Base-by-base conservation (phyloP, 2,113 vertebrate genomes). In the Panurus biarmicus region DNA sequence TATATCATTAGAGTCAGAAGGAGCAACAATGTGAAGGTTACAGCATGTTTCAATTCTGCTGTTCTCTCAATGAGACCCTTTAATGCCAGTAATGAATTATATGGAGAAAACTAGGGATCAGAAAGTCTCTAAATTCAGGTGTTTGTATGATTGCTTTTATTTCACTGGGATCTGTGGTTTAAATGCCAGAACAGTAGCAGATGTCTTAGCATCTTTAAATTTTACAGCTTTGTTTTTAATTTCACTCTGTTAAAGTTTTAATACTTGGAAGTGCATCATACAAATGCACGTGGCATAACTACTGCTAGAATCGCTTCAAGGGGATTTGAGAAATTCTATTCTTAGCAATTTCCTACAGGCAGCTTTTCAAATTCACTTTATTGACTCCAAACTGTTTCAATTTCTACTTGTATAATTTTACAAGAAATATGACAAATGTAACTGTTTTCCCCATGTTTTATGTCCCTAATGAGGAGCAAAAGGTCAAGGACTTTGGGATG, bases 381-480 rank as follows among this genome's bases (percentile, higher is more conserved):
- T 92, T 92, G 73, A 96, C 90, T 96, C 53, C 77, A 67, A 96
- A 92, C 53, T 72, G 79, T 83, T 95, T 91, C 89, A 74, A n/a
- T 89, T 93, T 97, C 82, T 93, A 67, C 82, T 91, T 93, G 67
- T 87, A 93, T 95, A 95, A 95, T 96, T 96, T 95, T 97, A 94
- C 91, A 94, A 93, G 96, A 94, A 95, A 94, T 94, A 95, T 91
- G 94, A 95, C 87, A 94, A 95, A 95, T 58, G 67, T 71, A 94
- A 86, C 82, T 66, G 62, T 91, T 96, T 94, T 71, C 48, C 40
- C n/a, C 45, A 85, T 89, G 89, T 87, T 96, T 96, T 94, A 94
- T 94, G 70, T 91, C 66, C 35, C 94, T 96, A 96, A 95, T 89
- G 87, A 95, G 94, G 96, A 94, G 40, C 93, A 96, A 91, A 92